Conservation (phyloP, 2,113 vertebrate genomes). For the Stictonetta naevosa region DNA sequence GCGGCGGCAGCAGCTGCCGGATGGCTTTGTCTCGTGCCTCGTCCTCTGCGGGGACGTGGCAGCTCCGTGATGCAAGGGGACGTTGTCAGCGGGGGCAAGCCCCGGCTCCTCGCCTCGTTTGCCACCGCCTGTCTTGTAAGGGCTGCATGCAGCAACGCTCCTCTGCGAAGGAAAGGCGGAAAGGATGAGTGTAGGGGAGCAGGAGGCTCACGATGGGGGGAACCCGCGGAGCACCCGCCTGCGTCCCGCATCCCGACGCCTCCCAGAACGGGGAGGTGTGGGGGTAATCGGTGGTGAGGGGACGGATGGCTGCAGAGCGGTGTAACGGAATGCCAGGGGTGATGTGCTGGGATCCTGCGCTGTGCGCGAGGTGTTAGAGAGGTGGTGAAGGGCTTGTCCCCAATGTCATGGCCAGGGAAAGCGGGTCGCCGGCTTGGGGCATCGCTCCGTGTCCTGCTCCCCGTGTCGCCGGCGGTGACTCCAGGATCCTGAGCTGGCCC, state of each 20-base stretch:
- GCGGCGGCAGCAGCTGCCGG: neutral
- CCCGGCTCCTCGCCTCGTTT: neutral
- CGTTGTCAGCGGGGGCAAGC: neutral
- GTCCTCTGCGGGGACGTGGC: neutral
- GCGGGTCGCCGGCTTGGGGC: neutral
- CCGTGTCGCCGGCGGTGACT: fast-evolving
- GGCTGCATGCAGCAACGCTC: neutral
- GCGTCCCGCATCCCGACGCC: neutral
- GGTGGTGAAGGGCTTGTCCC: conserved; percentile 13
- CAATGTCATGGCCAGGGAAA: neutral
- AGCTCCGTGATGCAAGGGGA: neutral
- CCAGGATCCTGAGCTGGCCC: neutral
- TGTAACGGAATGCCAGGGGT: conserved; percentile 54
- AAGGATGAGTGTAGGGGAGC: neutral
- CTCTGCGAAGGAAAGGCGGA: too few relatives aligned
- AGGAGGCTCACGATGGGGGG: neutral
- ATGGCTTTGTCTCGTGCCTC: neutral
- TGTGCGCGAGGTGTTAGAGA: neutral
- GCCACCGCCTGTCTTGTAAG: neutral
- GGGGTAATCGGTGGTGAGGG: conserved; percentile 23
- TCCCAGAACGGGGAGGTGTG: neutral
- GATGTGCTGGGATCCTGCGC: neutral
- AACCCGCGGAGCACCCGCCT: neutral
- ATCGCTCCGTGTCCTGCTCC: neutral
- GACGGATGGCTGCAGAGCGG: conserved; percentile 26